phyloP scores from a whole-genome alignment of 1,140 invertebrate genomes.

The Danaus plexippus region DNA sequence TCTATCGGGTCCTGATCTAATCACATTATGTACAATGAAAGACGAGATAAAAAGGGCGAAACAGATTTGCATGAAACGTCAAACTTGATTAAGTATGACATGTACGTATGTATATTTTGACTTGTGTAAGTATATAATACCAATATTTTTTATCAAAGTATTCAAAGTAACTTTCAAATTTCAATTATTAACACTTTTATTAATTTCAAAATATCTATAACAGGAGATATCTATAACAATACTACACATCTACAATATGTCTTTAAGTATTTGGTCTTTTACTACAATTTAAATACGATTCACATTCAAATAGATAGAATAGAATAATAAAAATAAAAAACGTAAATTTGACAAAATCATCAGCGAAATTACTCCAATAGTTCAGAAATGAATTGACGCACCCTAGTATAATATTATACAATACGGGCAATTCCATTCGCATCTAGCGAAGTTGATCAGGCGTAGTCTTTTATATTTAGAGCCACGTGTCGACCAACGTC shows the following conservation, averaged over 20 bases:
- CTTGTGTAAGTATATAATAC: no score
- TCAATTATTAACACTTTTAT: no score
- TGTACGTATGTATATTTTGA: no score
- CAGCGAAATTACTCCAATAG: constrained; percentile 21
- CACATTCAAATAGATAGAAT: no score
- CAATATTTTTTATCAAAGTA: no score
- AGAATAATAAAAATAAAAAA: no score
- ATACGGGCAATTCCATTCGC: constrained; percentile 65
- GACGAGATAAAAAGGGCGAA: constrained; percentile 55
- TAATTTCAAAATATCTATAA: no score
- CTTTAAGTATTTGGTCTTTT: no score
- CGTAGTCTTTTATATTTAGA: constrained; percentile 65
- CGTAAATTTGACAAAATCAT: constrained; percentile 15
- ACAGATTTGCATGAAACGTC: constrained; percentile 67
- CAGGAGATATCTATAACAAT: no score
- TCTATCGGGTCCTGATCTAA: constrained; percentile 48
- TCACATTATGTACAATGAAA: constrained; percentile 65
- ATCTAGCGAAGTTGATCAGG: constrained; percentile 56
- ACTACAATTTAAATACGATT: no score
- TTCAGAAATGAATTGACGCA: constrained; percentile 29
- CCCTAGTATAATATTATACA: constrained; percentile 50
- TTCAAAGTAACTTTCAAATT: no score
- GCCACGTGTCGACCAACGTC: constrained; percentile 58
- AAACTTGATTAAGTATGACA: constrained; percentile 47
- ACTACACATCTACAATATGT: no score